Base-by-base conservation (phyloP, 2,888 invertebrate genomes). In the Athalia circularis region DNA sequence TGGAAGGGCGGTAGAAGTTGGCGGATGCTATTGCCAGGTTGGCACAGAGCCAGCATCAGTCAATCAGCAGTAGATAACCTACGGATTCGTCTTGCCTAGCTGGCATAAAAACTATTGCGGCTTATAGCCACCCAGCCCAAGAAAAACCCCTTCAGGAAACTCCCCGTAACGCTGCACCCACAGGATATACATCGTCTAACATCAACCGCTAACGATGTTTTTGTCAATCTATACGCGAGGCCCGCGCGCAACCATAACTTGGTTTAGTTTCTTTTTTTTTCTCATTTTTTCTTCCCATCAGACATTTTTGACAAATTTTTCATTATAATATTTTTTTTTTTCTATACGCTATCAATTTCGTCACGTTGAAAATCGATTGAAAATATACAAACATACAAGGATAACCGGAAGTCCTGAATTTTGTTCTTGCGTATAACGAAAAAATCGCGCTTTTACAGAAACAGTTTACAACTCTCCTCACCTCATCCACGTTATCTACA, bases 61-160 rank as follows among this genome's bases (percentile, higher is more conserved):
- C 86, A 86, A 86, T 86, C 86, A 85, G 81, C 82, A 82, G 84
- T 85, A 85, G 85, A 85, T 85, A 86, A 85, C 85, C 82, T 80
- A 80, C 79, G 79, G 79, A 77, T 81, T 83, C 75, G 79, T 79
- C 81, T 77, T 72, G 57, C 72, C 72, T 59, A 72, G 72, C 72
- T 59, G 52, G 72, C 72, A 72, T 72, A 72, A 72, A 72, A 72
- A 72, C 72, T 72, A 72, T 72, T 72, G 57, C 59, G 72, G 72
- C 72, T 72, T 72, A 72, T 72, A 72, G 78, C 79, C 48, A 59
- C 43, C 65, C 59, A 77, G 48, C 59, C 77, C 72, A 77, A 62
- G 78, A 78, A 72, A 79, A 81, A 78, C 74, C 61, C 70, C 57
- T 68, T 74, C 62, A 80, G 81, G 65, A 80, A 80, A 80, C 82